Conservation (phyloP, 2,113 vertebrate genomes). For the Tachuris rubrigastra region DNA sequence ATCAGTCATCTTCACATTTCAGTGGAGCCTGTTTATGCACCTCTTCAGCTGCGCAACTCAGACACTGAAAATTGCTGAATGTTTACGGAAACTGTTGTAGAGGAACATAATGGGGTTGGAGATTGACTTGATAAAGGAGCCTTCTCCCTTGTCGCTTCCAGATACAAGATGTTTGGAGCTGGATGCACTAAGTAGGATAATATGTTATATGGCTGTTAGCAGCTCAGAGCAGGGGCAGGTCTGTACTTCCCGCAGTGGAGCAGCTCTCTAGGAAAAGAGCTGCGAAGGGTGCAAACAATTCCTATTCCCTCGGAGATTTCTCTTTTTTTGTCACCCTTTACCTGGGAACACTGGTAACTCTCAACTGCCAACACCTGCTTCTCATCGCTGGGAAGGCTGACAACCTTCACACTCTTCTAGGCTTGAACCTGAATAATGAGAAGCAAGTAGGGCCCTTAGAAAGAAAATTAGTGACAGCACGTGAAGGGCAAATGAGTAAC, state of each 20-base stretch:
- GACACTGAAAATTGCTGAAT: slow-evolving; percentile 60
- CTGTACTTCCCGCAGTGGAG: background rate
- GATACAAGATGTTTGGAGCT: slow-evolving; percentile 25
- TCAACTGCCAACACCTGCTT: background rate
- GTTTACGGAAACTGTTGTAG: slow-evolving; percentile 48
- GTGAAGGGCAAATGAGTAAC: slow-evolving; percentile 1
- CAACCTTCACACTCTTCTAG: background rate
- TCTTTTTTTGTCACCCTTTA: too few species aligned
- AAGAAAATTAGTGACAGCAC: background rate
- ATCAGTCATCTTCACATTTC: slow-evolving; percentile 87
- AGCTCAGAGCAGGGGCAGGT: background rate
- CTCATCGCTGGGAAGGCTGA: background rate
- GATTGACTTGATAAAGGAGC: slow-evolving; percentile 65
- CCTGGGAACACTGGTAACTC: background rate
- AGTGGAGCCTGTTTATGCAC: slow-evolving; percentile 82
- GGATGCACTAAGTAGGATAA: slow-evolving; percentile 3
- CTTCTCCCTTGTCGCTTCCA: slow-evolving; percentile 31
- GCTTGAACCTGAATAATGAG: background rate
- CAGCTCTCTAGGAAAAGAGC: background rate
- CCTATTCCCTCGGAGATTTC: background rate
- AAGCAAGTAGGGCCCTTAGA: background rate
- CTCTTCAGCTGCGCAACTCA: slow-evolving; percentile 49
- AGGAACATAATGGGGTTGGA: slow-evolving; percentile 46
- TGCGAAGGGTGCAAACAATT: background rate
- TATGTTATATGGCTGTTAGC: background rate